A percentile compares a stretch with the other conserved stretches of the same genome.
Evolutionary conservation across 1,140 invertebrate genomes (phyloP).

Genomic region (Littorina saxatilis): DNA sequence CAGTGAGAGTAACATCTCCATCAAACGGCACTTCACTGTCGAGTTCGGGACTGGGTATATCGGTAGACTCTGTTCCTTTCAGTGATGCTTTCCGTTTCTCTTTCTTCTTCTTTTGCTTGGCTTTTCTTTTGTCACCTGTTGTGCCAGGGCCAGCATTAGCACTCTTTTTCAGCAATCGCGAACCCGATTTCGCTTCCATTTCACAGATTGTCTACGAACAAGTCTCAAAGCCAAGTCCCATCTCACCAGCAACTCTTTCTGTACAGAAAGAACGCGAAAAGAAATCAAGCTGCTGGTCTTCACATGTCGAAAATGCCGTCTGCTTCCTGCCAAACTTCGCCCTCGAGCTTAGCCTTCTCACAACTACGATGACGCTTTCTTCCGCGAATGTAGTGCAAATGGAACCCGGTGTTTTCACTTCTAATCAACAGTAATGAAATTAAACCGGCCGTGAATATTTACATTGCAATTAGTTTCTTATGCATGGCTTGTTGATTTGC

Average conservation of each 20-base stretch:
- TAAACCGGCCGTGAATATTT: no score
- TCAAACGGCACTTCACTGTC: constrained; percentile 17
- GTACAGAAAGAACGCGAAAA: constrained; percentile 3
- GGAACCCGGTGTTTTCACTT: no score
- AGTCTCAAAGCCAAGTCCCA: not conserved
- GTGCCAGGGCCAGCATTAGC: constrained; percentile 14
- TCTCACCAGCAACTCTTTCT: not conserved
- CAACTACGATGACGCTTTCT: constrained; percentile 26
- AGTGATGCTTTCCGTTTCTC: constrained; percentile 42
- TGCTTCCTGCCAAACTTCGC: not conserved
- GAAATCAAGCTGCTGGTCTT: not conserved
- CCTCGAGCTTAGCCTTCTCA: not conserved
- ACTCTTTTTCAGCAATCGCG: constrained; percentile 36
- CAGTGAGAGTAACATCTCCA: constrained; percentile 14
- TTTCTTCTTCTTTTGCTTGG: constrained; percentile 53
- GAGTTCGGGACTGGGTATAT: constrained; percentile 31
- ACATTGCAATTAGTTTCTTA: no score
- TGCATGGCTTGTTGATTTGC: no score
- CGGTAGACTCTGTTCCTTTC: constrained; percentile 43
- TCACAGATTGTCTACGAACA: not conserved
- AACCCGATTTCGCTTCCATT: constrained; percentile 24
- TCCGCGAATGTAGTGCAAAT: constrained; percentile 25
- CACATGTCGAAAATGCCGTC: not conserved
- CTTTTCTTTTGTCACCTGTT: constrained; percentile 34
- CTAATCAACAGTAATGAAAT: no score